These are phyloP conservation scores for Acanthiza pusilla DNA, from an alignment of 2,797 vertebrate species.

Conservation along the genomic window DNA sequence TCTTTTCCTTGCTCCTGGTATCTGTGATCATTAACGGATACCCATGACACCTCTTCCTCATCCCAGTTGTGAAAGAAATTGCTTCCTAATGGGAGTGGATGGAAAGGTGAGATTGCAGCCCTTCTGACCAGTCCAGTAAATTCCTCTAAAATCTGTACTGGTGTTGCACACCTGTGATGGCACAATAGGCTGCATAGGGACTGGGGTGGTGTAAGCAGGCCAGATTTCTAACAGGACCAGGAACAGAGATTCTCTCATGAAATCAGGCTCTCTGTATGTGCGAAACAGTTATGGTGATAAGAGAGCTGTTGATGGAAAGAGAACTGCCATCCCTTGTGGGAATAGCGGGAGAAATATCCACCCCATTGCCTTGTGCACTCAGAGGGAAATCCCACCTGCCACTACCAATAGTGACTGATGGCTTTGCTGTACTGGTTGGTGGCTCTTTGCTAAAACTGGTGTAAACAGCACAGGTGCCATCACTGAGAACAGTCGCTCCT, in stretches of 20 bases:
- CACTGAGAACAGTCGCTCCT: background rate
- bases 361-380: background rate
- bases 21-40: background rate
- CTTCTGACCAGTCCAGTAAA: background rate
- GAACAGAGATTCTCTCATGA: background rate
- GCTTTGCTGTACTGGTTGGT: background rate
- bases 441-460: background rate
- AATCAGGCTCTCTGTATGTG: background rate
- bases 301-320: background rate
- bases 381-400: slow-evolving; percentile 17
- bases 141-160: background rate
- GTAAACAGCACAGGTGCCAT: slow-evolving; percentile 20
- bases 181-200: background rate
- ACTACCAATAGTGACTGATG: slow-evolving; percentile 8
- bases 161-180: background rate
- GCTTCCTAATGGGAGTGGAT: background rate
- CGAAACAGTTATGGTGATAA: background rate
- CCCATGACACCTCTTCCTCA: background rate
- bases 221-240: background rate
- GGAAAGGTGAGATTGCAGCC: background rate
- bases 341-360: background rate
- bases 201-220: background rate
- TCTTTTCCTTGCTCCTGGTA: background rate
- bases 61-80: background rate
- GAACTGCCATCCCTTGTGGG: background rate